Percentiles rank a stretch among this genome's conserved stretches.
These are phyloP conservation scores for Neostethus bicornis DNA, from an alignment of 2,797 vertebrate genomes.

Conservation along the genomic window DNA sequence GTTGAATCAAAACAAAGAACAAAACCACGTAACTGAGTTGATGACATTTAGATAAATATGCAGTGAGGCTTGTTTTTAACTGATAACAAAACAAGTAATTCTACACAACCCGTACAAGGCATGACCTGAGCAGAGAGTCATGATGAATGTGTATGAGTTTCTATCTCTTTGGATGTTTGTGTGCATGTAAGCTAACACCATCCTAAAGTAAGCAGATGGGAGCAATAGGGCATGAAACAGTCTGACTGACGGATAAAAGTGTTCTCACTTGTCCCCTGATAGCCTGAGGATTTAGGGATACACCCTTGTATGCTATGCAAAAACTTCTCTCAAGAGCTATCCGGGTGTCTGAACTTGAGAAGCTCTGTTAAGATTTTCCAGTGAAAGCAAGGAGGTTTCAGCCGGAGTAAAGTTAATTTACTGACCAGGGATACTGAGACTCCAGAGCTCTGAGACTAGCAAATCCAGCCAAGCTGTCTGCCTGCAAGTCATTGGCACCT, in stretches of 20 bases:
- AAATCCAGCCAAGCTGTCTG: constrained; percentile 53
- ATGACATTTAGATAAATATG: constrained; percentile 40
- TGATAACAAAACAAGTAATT: constrained; percentile 56
- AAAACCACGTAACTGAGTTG: constrained; percentile 43
- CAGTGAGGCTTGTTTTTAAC: constrained; percentile 28
- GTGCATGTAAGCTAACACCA: constrained; percentile 59
- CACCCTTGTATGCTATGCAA: constrained; percentile 55
- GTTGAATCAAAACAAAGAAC: constrained; percentile 30
- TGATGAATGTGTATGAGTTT: constrained; percentile 36
- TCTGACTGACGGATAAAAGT: constrained; percentile 63
- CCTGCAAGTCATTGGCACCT: constrained; percentile 65
- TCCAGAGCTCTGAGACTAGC: constrained; percentile 24
- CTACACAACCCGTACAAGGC: constrained; percentile 32
- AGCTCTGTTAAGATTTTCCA: constrained; percentile 25
- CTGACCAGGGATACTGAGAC: constrained; percentile 20
- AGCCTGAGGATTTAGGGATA: constrained; percentile 47
- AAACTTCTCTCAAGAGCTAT: constrained; percentile 51
- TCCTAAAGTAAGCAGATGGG: constrained; percentile 59
- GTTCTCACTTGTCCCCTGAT: constrained; percentile 55
- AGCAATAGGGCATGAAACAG: constrained; percentile 63
- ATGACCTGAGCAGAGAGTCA: constrained; percentile 8
- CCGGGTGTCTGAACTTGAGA: constrained; percentile 30
- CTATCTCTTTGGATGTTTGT: constrained; percentile 50
- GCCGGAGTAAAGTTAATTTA: constrained; percentile 5
- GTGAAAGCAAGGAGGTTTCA: not conserved